Conservation (phyloP, 2,888 invertebrate genomes). For the Phengaris alcon region DNA sequence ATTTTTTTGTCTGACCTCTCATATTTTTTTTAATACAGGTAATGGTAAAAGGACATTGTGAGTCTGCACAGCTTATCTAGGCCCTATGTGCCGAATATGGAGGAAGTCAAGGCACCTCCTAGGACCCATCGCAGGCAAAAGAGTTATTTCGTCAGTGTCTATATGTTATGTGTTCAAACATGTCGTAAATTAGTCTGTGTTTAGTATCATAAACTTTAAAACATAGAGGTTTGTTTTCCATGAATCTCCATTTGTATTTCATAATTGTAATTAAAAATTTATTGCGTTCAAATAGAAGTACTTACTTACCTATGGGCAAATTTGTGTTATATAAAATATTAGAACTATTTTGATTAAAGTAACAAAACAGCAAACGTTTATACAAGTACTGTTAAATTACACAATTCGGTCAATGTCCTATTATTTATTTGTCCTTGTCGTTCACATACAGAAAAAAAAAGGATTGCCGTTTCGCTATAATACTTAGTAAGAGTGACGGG, state of each 20-base stretch:
- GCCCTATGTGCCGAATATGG: constrained; percentile 14
- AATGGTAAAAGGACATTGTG: constrained; percentile 1
- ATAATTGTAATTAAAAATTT: not conserved
- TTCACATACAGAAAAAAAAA: not conserved
- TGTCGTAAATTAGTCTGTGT: not conserved
- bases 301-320: too few species aligned
- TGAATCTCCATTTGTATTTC: not conserved
- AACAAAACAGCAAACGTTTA: not conserved
- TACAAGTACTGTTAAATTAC: not conserved
- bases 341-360: not conserved
- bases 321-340: too few species aligned
- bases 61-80: not conserved
- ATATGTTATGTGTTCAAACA: constrained; percentile 16
- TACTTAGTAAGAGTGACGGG: too few species aligned
- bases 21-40: not conserved
- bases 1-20: not conserved
- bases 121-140: constrained; percentile 20
- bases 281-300: too few species aligned
- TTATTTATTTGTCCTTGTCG: not conserved
- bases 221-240: not conserved
- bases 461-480: not conserved
- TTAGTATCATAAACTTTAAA: not conserved
- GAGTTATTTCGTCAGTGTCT: constrained; percentile 20
- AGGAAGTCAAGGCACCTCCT: constrained; percentile 12
- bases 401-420: not conserved